Base-by-base conservation (phyloP, 2,797 vertebrate genomes). In the Chaetodon trifasciatus region DNA sequence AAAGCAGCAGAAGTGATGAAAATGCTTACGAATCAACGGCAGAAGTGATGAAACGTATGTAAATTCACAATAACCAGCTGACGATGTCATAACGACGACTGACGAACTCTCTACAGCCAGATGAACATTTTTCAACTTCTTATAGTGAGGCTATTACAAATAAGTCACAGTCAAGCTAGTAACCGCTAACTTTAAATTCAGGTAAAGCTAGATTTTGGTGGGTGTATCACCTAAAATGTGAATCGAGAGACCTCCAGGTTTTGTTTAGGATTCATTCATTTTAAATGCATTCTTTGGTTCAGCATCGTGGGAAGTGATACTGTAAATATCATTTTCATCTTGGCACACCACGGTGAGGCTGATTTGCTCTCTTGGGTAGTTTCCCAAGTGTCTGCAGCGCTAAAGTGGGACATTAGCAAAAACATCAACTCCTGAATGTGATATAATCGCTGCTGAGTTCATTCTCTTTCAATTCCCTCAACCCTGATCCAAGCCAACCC, bases 391-490 rank as follows among this genome's bases (percentile, higher is more conserved):
- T 40, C 57, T 35, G 12, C 35, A 1, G 37, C 11, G 56, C 56
- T 66, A 63, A 86, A 79, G 65, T 23, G 62, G 16, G 50, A 71
- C 44, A 81, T 82, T 13, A 81, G 67, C 82, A 65, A 72, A 56
- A 86, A 70, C 42, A 78, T 67, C 49, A 70, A 62, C 46, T 56
- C 44, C 42, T 57, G 28, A 66, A 74, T 47, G 35, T 23, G 46
- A 77, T 68, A 39, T 74, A 60, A 77, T 70, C 9, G 6, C 39
- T 76, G 32, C 46, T 37, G 46, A 68, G 64, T 67, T 67, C 65
- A 40, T 78, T 69, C 62, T 73, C 65, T 61, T 37, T 74, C 60
- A 40, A 67, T 53, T 65, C 70, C 80, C 74, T 47, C 6, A 0
- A 71, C 2, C 15, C 64, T 3, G 28, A 71, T 65, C 52, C 37